These are phyloP conservation scores for Rotaria socialis DNA, from an alignment of 2,888 invertebrate genomes.

Conservation along the genomic window DNA sequence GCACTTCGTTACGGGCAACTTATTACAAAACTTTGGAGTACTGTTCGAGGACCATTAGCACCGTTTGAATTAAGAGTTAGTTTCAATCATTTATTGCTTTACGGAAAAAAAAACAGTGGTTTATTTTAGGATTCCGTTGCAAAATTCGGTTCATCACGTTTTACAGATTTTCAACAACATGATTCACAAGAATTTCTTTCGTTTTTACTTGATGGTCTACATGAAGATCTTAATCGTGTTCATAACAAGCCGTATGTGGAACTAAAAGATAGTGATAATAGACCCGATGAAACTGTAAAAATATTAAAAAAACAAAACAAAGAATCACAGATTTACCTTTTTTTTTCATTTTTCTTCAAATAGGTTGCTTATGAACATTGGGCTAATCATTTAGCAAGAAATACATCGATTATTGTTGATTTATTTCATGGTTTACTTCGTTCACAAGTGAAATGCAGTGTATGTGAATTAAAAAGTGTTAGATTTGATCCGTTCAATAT, in stretches of 20 bases:
- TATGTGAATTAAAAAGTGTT: slow-evolving; percentile 63
- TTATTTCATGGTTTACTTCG: slow-evolving; percentile 65
- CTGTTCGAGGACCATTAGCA: slow-evolving; percentile 75
- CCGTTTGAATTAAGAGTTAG: slow-evolving; percentile 72
- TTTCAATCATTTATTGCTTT: slow-evolving; percentile 30
- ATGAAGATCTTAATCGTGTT: slow-evolving; percentile 57
- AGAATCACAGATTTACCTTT: no score
- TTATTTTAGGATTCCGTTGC: slow-evolving; percentile 37
- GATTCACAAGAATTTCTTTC: slow-evolving; percentile 48
- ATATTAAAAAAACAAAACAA: slow-evolving; percentile 49
- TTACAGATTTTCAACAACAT: slow-evolving; percentile 48
- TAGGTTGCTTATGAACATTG: slow-evolving; percentile 63
- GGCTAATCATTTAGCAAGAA: slow-evolving; percentile 63
- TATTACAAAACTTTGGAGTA: slow-evolving; percentile 74
- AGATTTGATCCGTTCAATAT: slow-evolving; percentile 66
- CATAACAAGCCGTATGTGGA: slow-evolving; percentile 64
- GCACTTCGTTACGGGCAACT: slow-evolving; percentile 74
- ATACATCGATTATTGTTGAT: slow-evolving; percentile 65
- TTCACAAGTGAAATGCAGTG: slow-evolving; percentile 64
- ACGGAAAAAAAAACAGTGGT: neutral
- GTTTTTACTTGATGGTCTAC: slow-evolving; percentile 48
- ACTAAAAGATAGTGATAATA: slow-evolving; percentile 61
- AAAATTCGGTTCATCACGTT: slow-evolving; percentile 47
- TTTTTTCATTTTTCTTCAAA: slow-evolving; percentile 53
- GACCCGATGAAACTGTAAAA: slow-evolving; percentile 60